Evolutionary conservation across 2,113 vertebrate genomes (phyloP).

Genomic region (Oceanites oceanicus): DNA sequence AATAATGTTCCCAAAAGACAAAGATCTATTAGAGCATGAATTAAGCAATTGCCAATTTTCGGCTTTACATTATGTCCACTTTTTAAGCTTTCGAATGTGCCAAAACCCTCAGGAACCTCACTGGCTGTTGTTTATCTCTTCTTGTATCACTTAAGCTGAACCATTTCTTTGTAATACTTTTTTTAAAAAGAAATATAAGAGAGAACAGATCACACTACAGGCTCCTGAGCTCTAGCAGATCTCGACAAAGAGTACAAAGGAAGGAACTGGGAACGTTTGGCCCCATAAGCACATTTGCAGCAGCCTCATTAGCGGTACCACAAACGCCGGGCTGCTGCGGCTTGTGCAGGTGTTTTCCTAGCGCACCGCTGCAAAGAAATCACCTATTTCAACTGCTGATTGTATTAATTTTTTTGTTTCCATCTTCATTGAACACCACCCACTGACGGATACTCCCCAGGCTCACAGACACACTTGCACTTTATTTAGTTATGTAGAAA

Average conservation of each 20-base stretch:
- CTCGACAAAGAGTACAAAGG: neutral
- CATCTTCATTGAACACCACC: neutral
- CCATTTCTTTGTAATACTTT: neutral
- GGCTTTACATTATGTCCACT: neutral
- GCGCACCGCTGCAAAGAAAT: neutral
- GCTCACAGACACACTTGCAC: neutral
- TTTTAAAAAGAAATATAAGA: neutral
- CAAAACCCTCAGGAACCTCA: neutral
- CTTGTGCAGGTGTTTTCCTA: neutral
- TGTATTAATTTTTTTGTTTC: neutral
- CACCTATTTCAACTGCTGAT: neutral
- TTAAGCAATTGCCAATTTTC: neutral
- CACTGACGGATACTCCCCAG: neutral
- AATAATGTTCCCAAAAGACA: neutral
- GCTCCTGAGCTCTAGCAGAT: neutral
- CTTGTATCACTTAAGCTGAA: neutral
- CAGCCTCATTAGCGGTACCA: neutral
- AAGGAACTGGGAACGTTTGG: neutral
- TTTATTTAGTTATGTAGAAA: neutral
- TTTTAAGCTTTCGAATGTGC: neutral
- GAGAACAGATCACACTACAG: neutral
- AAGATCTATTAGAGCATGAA: neutral
- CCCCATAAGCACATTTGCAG: neutral
- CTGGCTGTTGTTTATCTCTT: neutral
- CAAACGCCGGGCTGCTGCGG: neutral